Base-by-base conservation (phyloP, 2,113 vertebrate genomes). In the Kryptolebias marmoratus region DNA sequence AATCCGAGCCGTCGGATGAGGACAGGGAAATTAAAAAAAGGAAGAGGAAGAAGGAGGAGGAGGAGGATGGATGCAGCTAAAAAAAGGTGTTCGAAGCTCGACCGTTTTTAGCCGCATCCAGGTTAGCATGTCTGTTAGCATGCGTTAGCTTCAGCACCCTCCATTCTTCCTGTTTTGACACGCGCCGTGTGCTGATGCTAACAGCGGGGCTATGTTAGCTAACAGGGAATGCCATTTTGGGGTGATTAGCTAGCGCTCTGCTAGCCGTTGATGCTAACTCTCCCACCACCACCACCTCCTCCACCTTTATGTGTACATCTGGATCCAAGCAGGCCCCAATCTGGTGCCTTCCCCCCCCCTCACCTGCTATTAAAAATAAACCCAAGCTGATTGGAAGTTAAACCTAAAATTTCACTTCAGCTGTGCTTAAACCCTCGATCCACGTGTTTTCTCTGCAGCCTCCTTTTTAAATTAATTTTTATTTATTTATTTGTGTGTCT, bases 361-460 rank as follows among this genome's bases (percentile, higher is more conserved):
- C 60, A 42, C 42, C 66, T 77, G 64, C 45, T 18, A 4, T 6
- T 27, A 3, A 13, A 45, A 44, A 11, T 31, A 22, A 0, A 58
- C 12, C 1, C 9, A n/a, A 11, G 32, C 56, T 59, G 39, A 42
- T 30, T 64, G 14, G 22, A 3, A 61, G 27, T 32, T 31, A 15
- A 15, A 15, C 66, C 75, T 52, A 68, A 63, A 81, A 83, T 90
- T 87, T 86, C 62, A 63, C 75, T 77, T 48, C 11, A 42, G 63
- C 47, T 10, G 42, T 50, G 31, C 72, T 50, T 87, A 89, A 88
- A 79, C 70, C 83, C 57, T 68, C 39, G 39, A 10, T 87, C 82
- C 90, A 90, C 86, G 86, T 92, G 89, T 78, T 63, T 47, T 39
- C 70, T 39, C 61, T 15, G 66, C 71, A 76, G 10, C 5, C 44